These are phyloP conservation scores for Lasius platythorax DNA, from an alignment of 2,888 invertebrate genomes.

Conservation along the genomic window DNA sequence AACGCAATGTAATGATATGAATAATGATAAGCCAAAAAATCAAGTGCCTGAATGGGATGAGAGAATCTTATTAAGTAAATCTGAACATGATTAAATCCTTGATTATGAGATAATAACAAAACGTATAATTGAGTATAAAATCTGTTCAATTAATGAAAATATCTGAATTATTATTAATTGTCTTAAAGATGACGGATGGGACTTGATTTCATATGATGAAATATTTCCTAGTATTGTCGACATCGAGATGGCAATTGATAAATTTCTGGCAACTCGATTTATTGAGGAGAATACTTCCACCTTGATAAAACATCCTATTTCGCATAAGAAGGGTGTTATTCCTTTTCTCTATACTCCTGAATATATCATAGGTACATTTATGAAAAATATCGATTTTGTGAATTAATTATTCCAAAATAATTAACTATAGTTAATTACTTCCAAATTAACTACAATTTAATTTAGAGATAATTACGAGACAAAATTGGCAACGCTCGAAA, in stretches of 20 bases:
- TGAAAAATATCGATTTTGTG: background rate
- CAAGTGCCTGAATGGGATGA: conserved; percentile 29
- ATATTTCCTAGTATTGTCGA: conserved; percentile 87
- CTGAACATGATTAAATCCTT: background rate
- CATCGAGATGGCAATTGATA: conserved; percentile 89
- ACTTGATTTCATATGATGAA: conserved; percentile 84
- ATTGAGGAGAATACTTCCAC: conserved; percentile 85
- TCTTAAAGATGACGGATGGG: conserved; percentile 80
- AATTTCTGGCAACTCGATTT: conserved; percentile 86
- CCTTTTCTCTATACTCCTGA: conserved; percentile 85
- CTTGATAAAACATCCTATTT: conserved; percentile 77
- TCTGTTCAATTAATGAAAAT: background rate
- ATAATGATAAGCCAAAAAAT: background rate
- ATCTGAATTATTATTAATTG: conserved; percentile 4
- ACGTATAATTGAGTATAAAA: background rate
- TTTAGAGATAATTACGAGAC: background rate
- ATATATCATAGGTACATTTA: conserved; percentile 85
- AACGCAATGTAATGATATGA: background rate
- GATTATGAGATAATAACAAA: background rate
- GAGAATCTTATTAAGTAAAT: conserved; percentile 22
- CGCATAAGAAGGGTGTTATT: conserved; percentile 83
- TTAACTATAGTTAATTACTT: background rate
- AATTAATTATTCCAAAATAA: conserved; percentile 3
- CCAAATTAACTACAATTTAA: background rate
- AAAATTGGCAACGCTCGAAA: background rate